A percentile compares a stretch with the other conserved stretches of the same genome.
Conservation (phyloP, 1,140 invertebrate species). For the Heliconius melpomene region DNA sequence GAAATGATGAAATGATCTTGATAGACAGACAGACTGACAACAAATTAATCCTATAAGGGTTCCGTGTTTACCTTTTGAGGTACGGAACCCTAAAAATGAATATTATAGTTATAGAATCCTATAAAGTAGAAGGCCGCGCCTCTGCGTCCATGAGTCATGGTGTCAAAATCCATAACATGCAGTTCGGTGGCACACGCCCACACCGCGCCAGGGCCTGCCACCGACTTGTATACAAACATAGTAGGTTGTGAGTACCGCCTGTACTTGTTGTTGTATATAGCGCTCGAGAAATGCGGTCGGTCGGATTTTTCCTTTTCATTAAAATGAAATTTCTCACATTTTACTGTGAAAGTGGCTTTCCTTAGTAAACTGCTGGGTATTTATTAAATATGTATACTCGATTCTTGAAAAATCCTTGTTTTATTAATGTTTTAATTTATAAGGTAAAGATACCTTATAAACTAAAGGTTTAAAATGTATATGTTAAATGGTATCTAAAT, state of each 20-base stretch:
- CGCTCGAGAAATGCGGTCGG: background rate
- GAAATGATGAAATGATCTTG: no score
- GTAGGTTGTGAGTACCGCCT: background rate
- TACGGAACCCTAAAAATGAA: background rate
- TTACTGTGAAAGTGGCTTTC: background rate
- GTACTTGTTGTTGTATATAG: background rate
- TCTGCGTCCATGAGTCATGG: slow-evolving; percentile 26
- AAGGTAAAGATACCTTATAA: no score
- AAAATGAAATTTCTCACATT: background rate
- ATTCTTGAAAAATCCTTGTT: background rate
- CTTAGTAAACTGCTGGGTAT: background rate
- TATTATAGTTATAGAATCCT: background rate
- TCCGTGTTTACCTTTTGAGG: no score
- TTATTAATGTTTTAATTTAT: no score
- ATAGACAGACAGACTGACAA: no score
- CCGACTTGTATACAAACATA: background rate
- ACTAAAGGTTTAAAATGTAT: no score
- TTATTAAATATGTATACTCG: background rate
- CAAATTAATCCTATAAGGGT: no score
- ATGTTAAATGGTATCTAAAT: no score
- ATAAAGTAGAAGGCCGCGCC: slow-evolving; percentile 21
- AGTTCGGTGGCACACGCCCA: background rate
- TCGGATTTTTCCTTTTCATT: slow-evolving; percentile 13
- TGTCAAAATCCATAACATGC: slow-evolving; percentile 26
- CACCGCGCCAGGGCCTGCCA: background rate